Conservation (phyloP, 2,888 invertebrate genomes). For the Drosophila trichaetosa region DNA sequence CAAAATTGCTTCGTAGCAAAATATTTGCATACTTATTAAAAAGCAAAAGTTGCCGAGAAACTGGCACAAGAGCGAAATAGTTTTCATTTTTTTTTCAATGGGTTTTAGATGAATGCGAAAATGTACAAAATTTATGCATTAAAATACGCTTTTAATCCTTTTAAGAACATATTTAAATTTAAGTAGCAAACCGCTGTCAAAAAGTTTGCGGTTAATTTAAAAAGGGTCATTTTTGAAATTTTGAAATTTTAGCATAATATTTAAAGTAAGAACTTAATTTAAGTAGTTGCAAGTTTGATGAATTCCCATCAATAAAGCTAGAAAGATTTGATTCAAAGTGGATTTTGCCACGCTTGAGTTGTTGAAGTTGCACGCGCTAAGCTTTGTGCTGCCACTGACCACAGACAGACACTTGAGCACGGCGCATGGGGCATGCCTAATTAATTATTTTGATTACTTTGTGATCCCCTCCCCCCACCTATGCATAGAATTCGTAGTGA, state of each 20-base stretch:
- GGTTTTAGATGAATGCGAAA: neutral
- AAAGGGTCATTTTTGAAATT: neutral
- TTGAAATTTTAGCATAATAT: neutral
- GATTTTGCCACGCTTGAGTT: neutral
- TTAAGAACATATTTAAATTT: neutral
- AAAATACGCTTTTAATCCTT: neutral
- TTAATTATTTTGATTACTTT: conserved; percentile 68
- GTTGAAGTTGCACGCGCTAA: conserved; percentile 4
- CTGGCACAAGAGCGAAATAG: neutral
- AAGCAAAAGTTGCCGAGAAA: neutral
- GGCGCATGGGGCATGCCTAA: conserved; percentile 32
- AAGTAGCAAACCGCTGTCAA: neutral
- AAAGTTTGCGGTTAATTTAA: neutral
- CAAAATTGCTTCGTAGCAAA: conserved; percentile 4
- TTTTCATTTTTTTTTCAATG: neutral
- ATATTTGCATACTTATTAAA: conserved; percentile 40
- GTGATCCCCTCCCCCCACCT: conserved; percentile 17
- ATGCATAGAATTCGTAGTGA: conserved; percentile 8
- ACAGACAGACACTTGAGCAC: conserved; percentile 27
- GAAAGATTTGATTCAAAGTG: neutral
- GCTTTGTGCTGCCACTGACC: neutral
- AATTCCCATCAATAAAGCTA: neutral
- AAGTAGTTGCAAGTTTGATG: neutral
- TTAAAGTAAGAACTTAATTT: neutral
- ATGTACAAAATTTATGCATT: neutral